Evolutionary conservation across 2,888 invertebrate species (phyloP).

Genomic region (Boloria selene): DNA sequence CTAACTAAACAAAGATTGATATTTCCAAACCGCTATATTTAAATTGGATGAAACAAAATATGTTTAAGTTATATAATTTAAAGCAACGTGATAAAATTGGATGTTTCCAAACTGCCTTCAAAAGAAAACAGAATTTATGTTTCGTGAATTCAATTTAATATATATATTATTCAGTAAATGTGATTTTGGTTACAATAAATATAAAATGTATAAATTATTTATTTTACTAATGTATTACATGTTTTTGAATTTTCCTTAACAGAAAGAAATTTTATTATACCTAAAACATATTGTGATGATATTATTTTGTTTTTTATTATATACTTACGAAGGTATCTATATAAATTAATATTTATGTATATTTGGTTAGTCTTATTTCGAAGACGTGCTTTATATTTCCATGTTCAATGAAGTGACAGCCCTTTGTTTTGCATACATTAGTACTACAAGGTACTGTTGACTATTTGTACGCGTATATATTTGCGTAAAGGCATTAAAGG

Average conservation of each 20-base stretch:
- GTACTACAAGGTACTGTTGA: too few relatives aligned
- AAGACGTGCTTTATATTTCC: too few relatives aligned
- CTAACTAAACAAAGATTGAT: not conserved
- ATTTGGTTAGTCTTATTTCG: too few relatives aligned
- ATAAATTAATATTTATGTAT: too few relatives aligned
- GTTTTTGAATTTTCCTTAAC: not conserved
- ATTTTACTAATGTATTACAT: not conserved
- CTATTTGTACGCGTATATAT: too few relatives aligned
- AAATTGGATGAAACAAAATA: conserved; percentile 12
- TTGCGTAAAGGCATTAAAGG: too few relatives aligned
- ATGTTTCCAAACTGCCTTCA: conserved; percentile 13
- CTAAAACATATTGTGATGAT: too few relatives aligned
- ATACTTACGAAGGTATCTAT: too few relatives aligned
- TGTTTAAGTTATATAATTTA: conserved; percentile 24
- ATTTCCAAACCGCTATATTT: conserved; percentile 8
- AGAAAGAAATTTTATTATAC: too few relatives aligned
- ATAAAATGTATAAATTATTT: not conserved
- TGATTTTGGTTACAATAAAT: conserved; percentile 1
- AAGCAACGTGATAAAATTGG: conserved; percentile 20
- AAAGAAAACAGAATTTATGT: conserved; percentile 19
- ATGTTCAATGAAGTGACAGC: too few relatives aligned
- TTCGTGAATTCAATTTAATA: conserved; percentile 24
- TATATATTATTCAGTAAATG: conserved; percentile 16
- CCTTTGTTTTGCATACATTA: too few relatives aligned
- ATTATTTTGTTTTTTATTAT: too few relatives aligned